A percentile compares a stretch with the other conserved stretches of the same genome.
These are phyloP conservation scores for Tenthredo amoena DNA, from an alignment of 2,888 invertebrate species.

Conservation along the genomic window DNA sequence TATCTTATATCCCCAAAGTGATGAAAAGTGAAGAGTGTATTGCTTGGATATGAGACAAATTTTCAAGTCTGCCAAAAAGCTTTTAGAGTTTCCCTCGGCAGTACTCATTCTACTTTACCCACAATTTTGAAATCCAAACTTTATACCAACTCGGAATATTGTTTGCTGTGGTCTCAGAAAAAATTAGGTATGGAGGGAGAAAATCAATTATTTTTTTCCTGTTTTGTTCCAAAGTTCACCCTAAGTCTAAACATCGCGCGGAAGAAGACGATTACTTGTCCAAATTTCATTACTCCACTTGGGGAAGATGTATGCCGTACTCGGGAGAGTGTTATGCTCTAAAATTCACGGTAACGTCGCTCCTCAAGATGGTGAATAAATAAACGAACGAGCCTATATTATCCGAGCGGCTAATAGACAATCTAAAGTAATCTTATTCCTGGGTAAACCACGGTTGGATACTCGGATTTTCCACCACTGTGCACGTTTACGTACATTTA, in stretches of 20 bases:
- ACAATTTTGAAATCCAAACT: background rate
- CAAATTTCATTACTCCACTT: background rate
- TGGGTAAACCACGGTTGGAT: background rate
- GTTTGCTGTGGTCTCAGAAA: background rate
- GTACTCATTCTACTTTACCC: background rate
- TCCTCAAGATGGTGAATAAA: conserved; percentile 21
- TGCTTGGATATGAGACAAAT: background rate
- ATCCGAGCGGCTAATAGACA: background rate
- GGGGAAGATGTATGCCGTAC: background rate
- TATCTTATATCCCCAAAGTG: no score
- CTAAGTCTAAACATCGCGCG: background rate
- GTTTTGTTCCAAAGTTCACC: background rate
- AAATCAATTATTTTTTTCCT: background rate
- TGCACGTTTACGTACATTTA: background rate
- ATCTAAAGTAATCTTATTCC: conserved; percentile 4
- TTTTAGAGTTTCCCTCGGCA: background rate
- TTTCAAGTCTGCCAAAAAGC: background rate
- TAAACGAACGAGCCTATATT: background rate
- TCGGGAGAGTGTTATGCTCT: conserved; percentile 1
- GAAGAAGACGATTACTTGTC: background rate
- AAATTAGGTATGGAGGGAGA: background rate
- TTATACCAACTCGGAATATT: background rate
- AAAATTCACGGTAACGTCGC: conserved; percentile 10
- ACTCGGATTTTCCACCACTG: conserved; percentile 12
- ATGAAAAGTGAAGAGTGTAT: no score